Percentiles rank a stretch among this genome's conserved stretches.
Evolutionary conservation across 2,888 invertebrate genomes (phyloP).

Genomic region (Orthosia cruda): DNA sequence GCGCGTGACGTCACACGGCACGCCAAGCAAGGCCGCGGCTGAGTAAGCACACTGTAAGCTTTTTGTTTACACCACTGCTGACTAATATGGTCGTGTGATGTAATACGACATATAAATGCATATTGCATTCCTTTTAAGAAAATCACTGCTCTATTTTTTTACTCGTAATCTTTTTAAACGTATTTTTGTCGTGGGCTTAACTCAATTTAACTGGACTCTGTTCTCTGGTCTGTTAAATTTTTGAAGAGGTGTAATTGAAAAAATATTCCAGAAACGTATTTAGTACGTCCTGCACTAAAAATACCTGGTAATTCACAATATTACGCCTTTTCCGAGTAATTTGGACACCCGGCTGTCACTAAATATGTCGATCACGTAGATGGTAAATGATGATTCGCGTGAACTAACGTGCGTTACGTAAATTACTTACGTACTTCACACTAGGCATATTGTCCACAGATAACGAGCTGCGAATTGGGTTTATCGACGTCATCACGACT

Average conservation of each 20-base stretch:
- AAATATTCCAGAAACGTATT: conserved; percentile 54
- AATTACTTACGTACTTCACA: conserved; percentile 70
- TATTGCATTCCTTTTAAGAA: conserved; percentile 30
- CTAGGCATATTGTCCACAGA: conserved; percentile 64
- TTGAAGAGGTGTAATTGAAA: conserved; percentile 38
- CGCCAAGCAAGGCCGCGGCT: conserved; percentile 82
- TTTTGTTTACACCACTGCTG: conserved; percentile 74
- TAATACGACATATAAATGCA: conserved; percentile 55
- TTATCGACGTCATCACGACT: conserved; percentile 63
- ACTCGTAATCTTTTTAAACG: neutral
- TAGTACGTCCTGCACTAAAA: conserved; percentile 29
- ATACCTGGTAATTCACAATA: conserved; percentile 63
- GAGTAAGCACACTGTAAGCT: conserved; percentile 75
- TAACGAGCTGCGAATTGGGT: conserved; percentile 70
- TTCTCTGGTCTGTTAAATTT: conserved; percentile 21
- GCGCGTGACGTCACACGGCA: conserved; percentile 87
- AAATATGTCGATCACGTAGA: conserved; percentile 70
- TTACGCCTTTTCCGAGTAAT: conserved; percentile 68
- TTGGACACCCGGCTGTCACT: conserved; percentile 51
- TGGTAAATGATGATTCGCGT: conserved; percentile 57
- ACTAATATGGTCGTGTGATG: conserved; percentile 74
- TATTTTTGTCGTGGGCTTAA: neutral
- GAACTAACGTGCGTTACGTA: conserved; percentile 68
- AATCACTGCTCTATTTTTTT: conserved; percentile 35
- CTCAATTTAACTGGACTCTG: neutral